These are phyloP conservation scores for Scomber japonicus DNA, from an alignment of 2,113 vertebrate species.

Conservation along the genomic window DNA sequence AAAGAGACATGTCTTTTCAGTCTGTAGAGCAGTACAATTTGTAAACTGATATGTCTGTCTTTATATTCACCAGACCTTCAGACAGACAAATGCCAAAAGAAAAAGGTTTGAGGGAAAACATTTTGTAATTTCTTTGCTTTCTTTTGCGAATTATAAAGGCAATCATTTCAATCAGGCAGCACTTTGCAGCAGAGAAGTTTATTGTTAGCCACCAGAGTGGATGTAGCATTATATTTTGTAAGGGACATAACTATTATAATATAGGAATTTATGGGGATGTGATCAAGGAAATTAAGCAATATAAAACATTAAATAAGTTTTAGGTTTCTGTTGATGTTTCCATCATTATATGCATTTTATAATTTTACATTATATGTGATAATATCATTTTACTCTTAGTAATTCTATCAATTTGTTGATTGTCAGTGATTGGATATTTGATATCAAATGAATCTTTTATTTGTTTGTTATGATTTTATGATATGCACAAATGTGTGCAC, in stretches of 20 bases:
- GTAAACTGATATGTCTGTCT: not conserved
- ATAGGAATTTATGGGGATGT: not conserved
- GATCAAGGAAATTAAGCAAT: conserved; percentile 23
- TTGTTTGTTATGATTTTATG: not conserved
- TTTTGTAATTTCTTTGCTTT: conserved; percentile 1
- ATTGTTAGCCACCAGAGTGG: not conserved
- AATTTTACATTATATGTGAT: too few species aligned
- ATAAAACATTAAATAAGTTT: not conserved
- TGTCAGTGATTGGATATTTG: not conserved
- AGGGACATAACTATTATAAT: not conserved
- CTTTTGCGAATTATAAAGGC: conserved; percentile 13
- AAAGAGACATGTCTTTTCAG: not conserved
- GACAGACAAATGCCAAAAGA: conserved; percentile 17
- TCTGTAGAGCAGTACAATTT: not conserved
- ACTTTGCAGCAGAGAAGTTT: conserved; percentile 30
- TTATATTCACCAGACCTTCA: conserved; percentile 18
- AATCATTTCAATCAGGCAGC: conserved; percentile 31
- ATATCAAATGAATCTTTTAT: not conserved
- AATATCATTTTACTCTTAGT: not conserved
- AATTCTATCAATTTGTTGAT: not conserved
- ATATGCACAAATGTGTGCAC: conserved; percentile 1
- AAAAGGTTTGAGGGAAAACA: conserved; percentile 4
- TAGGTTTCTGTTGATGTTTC: not conserved
- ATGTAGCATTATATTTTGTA: conserved; percentile 22
- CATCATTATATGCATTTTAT: conserved; percentile 15